phyloP scores from a whole-genome alignment of 2,888 invertebrate genomes.

The Hypomecis punctinalis region DNA sequence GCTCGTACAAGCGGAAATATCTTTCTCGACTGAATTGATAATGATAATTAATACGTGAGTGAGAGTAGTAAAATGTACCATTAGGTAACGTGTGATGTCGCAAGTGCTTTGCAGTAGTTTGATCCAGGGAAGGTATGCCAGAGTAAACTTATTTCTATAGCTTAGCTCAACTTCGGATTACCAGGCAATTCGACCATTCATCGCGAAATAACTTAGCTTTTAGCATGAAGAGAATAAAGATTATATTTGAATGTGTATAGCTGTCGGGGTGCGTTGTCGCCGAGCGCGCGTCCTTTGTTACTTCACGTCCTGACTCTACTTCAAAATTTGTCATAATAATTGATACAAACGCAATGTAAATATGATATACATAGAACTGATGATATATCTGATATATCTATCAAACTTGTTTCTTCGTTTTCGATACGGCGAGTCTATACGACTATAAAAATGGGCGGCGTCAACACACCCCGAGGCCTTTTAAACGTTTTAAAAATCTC shows the following conservation, averaged over 20 bases:
- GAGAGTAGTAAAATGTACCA: slow-evolving; percentile 78
- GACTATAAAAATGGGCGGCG: slow-evolving; percentile 70
- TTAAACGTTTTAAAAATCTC: slow-evolving; percentile 75
- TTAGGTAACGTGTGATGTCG: slow-evolving; percentile 70
- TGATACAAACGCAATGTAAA: slow-evolving; percentile 24
- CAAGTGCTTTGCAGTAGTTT: slow-evolving; percentile 73
- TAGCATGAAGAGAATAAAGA: slow-evolving; percentile 74
- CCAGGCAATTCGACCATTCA: slow-evolving; percentile 84
- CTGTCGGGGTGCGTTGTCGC: slow-evolving; percentile 63
- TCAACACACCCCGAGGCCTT: slow-evolving; percentile 60
- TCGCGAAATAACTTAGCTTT: slow-evolving; percentile 81
- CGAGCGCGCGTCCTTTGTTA: slow-evolving; percentile 57
- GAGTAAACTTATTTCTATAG: slow-evolving; percentile 78
- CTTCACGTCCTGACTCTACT: slow-evolving; percentile 61
- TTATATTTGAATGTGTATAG: slow-evolving; percentile 71
- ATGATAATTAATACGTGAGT: slow-evolving; percentile 61
- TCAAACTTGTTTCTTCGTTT: slow-evolving; percentile 55
- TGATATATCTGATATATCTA: slow-evolving; percentile 77
- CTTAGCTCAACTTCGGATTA: slow-evolving; percentile 77
- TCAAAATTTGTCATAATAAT: slow-evolving; percentile 41
- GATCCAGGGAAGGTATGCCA: slow-evolving; percentile 73
- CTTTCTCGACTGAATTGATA: slow-evolving; percentile 76
- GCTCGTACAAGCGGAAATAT: slow-evolving; percentile 45
- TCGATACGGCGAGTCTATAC: slow-evolving; percentile 61
- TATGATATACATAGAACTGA: slow-evolving; percentile 46